These are phyloP conservation scores for Ciconia nigra DNA, from an alignment of 2,797 vertebrate genomes.

Conservation along the genomic window DNA sequence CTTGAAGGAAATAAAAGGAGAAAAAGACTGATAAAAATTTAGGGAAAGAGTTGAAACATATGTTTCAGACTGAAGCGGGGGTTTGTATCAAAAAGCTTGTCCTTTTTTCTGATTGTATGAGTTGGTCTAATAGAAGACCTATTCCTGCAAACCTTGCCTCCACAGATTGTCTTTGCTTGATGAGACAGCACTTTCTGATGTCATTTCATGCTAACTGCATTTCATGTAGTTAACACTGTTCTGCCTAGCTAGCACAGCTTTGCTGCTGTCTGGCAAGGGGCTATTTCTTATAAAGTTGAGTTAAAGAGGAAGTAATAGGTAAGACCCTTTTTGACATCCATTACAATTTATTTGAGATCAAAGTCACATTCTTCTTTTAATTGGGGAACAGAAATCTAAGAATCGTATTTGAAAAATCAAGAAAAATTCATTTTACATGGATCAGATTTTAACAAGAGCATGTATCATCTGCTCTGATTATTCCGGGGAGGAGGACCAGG, in stretches of 20 bases:
- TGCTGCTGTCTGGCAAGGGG: neutral
- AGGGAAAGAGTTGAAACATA: neutral
- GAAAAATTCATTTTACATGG: neutral
- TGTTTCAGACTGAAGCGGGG: neutral
- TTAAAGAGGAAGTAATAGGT: neutral
- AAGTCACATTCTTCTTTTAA: slow-evolving; percentile 4
- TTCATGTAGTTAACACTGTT: neutral
- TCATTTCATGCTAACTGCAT: neutral
- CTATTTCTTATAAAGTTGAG: neutral
- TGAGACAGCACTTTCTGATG: slow-evolving; percentile 21
- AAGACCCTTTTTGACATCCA: neutral
- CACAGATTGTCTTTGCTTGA: neutral
- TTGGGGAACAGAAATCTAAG: neutral
- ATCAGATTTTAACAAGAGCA: neutral
- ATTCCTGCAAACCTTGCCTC: neutral
- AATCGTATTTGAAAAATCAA: neutral
- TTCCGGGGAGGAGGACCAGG: neutral
- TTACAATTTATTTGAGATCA: slow-evolving; percentile 15
- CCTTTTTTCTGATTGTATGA: neutral
- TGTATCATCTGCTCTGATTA: neutral
- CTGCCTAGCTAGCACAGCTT: neutral
- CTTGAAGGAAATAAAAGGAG: neutral
- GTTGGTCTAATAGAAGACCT: neutral
- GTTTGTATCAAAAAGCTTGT: neutral
- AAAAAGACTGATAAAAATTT: neutral